Percentiles rank a stretch among this genome's conserved stretches.
Evolutionary conservation across 1,140 invertebrate species (phyloP).

Genomic region (Charaxes varanes): DNA sequence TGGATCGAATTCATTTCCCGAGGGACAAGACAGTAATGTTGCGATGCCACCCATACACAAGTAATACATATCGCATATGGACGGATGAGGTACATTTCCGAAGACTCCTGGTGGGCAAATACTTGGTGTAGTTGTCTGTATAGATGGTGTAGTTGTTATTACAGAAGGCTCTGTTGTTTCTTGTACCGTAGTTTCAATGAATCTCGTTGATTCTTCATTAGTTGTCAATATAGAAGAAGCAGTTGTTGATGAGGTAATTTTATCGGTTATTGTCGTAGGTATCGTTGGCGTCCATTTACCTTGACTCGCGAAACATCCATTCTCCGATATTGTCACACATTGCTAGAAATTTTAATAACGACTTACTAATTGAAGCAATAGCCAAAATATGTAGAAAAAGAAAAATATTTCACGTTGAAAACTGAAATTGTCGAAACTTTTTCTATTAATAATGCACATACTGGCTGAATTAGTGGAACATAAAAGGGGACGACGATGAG

Average conservation of each 20-base stretch:
- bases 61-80: slow-evolving; percentile 3
- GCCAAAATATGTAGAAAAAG: too few relatives aligned
- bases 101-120: slow-evolving; percentile 6
- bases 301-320: slow-evolving; percentile 22
- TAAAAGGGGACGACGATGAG: too few relatives aligned
- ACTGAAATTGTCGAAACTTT: too few relatives aligned
- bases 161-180: not conserved
- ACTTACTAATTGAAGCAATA: too few relatives aligned
- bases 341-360: slow-evolving; percentile 24
- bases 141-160: not conserved
- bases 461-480: too few relatives aligned
- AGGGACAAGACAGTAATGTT: not conserved
- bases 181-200: too few relatives aligned
- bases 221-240: too few relatives aligned
- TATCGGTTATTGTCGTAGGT: too few relatives aligned
- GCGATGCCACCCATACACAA: not conserved
- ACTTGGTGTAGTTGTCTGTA: not conserved
- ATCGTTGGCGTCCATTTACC: slow-evolving; percentile 11
- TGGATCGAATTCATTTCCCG: slow-evolving; percentile 9
- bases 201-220: too few relatives aligned
- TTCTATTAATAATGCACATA: too few relatives aligned
- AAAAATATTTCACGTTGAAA: not conserved
- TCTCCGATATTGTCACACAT: slow-evolving; percentile 25
- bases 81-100: slow-evolving; percentile 7
- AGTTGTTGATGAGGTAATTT: too few relatives aligned